Evolutionary conservation across 2,113 vertebrate genomes (phyloP).

Genomic region (Hucho hucho): DNA sequence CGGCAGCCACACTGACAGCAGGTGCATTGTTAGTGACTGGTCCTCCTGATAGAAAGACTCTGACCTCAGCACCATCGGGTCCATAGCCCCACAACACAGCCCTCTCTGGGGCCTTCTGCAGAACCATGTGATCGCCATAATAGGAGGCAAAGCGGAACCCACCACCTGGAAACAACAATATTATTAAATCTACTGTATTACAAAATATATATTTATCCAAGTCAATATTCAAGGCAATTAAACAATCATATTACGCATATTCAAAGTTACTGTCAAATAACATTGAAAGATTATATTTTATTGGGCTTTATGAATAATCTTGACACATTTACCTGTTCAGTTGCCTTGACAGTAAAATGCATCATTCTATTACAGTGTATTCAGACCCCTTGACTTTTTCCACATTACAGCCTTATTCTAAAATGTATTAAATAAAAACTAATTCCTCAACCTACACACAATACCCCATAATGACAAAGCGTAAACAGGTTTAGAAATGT

Average conservation of each 20-base stretch:
- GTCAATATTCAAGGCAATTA: not conserved
- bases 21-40: not conserved
- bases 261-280: not conserved
- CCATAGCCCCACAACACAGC: slow-evolving; percentile 87
- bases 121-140: slow-evolving; percentile 84
- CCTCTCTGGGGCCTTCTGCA: slow-evolving; percentile 82
- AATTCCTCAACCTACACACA: too few relatives aligned
- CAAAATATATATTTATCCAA: not conserved
- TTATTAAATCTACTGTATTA: not conserved
- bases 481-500: too few relatives aligned
- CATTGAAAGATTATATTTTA: too few relatives aligned
- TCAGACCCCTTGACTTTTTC: too few relatives aligned
- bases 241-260: not conserved
- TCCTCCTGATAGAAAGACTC: slow-evolving; percentile 51
- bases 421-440: too few relatives aligned
- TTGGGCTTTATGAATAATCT: too few relatives aligned
- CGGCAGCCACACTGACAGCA: slow-evolving; percentile 41
- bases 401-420: too few relatives aligned
- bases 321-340: too few relatives aligned
- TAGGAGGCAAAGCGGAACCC: slow-evolving; percentile 81
- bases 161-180: slow-evolving; percentile 51
- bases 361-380: too few relatives aligned
- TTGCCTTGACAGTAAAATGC: too few relatives aligned
- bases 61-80: slow-evolving; percentile 54
- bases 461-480: too few relatives aligned